These are phyloP conservation scores for Cepaea nemoralis DNA, from an alignment of 1,140 invertebrate genomes.

Conservation along the genomic window DNA sequence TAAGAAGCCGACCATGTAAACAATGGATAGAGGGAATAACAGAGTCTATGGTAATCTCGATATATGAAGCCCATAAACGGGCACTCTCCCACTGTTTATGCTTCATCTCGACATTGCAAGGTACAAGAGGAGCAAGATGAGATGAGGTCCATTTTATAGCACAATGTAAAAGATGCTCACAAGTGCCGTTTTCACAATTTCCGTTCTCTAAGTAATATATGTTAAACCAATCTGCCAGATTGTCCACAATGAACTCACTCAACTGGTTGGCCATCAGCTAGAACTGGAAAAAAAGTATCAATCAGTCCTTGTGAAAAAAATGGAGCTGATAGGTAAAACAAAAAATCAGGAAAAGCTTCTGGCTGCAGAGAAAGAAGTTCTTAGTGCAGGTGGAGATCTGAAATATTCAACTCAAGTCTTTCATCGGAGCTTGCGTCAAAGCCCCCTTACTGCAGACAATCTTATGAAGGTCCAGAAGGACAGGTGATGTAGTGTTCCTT, in stretches of 20 bases:
- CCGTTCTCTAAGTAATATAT: too few species aligned
- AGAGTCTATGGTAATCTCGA: too few species aligned
- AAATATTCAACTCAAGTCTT: slow-evolving; percentile 68
- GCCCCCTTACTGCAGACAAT: slow-evolving; percentile 69
- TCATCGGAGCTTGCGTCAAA: slow-evolving; percentile 67
- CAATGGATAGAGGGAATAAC: too few species aligned
- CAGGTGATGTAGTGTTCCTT: too few species aligned
- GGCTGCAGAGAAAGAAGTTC: slow-evolving; percentile 59
- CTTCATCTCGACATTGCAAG: too few species aligned
- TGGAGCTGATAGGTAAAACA: slow-evolving; percentile 56
- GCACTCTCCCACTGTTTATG: too few species aligned
- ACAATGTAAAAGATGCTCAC: background rate
- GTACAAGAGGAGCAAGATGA: too few species aligned
- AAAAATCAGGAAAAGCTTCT: slow-evolving; percentile 55
- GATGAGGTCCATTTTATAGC: background rate
- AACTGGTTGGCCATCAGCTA: slow-evolving; percentile 61
- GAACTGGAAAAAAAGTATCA: slow-evolving; percentile 64
- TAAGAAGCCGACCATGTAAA: too few species aligned
- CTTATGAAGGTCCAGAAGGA: slow-evolving; percentile 69
- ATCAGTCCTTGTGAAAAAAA: slow-evolving; percentile 59
- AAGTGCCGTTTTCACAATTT: background rate
- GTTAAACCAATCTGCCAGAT: slow-evolving; percentile 50
- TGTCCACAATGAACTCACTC: slow-evolving; percentile 62
- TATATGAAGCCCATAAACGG: too few species aligned
- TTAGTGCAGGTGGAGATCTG: slow-evolving; percentile 60